Percentiles rank a stretch among this genome's conserved stretches.
phyloP scores from a whole-genome alignment of 2,797 vertebrate species.

The Onychomys leucogaster region DNA sequence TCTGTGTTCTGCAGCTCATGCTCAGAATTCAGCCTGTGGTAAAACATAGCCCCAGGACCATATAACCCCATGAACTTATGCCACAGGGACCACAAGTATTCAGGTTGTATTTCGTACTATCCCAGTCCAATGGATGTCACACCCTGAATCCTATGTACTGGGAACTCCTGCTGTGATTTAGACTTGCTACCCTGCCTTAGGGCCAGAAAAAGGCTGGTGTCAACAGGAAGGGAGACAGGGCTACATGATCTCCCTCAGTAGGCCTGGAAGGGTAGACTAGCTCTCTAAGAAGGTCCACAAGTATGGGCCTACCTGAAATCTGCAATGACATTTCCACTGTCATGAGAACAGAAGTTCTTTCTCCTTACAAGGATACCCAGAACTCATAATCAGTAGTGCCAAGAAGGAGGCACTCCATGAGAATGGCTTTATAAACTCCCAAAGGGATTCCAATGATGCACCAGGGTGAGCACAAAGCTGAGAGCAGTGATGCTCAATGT shows the following conservation, averaged over 20 bases:
- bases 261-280: too few relatives aligned
- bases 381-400: neutral
- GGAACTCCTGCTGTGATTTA: neutral
- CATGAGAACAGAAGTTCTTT: neutral
- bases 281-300: too few relatives aligned
- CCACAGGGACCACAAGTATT: conserved; percentile 82
- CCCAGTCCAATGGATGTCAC: neutral
- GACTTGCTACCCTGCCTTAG: neutral
- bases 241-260: too few relatives aligned
- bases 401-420: neutral
- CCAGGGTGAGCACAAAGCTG: neutral
- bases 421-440: neutral
- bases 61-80: conserved; percentile 67
- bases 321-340: neutral
- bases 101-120: neutral
- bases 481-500: neutral
- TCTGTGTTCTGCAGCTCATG: too few relatives aligned
- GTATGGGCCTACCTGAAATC: neutral
- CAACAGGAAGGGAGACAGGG: too few relatives aligned
- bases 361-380: neutral
- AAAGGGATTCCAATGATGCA: neutral
- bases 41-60: conserved; percentile 82
- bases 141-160: neutral
- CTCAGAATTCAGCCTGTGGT: too few relatives aligned
- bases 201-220: neutral